A percentile compares a stretch with the other conserved stretches of the same genome.
Conservation (phyloP, 2,113 vertebrate species). For the Indicator maculatus region DNA sequence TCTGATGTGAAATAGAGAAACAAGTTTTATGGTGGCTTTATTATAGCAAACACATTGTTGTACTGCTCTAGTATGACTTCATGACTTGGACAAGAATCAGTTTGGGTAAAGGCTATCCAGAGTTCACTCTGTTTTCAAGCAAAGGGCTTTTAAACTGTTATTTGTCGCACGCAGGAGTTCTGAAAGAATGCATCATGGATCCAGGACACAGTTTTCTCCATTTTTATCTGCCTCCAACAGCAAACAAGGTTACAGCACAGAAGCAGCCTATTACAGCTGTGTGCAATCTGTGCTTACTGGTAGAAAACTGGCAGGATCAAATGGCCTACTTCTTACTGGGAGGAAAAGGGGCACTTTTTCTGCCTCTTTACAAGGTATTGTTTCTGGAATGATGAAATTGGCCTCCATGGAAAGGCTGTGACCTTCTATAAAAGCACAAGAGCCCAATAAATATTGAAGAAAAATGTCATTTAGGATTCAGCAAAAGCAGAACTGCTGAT, state of each 20-base stretch:
- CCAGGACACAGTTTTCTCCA: not conserved
- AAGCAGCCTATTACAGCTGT: not conserved
- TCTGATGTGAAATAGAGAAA: not conserved
- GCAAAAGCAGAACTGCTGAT: constrained; percentile 47
- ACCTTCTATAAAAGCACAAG: not conserved
- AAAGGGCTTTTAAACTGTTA: not conserved
- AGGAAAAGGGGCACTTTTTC: not conserved
- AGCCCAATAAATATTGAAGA: not conserved
- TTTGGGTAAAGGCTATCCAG: constrained; percentile 25
- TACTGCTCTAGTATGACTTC: not conserved
- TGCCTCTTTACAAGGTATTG: not conserved
- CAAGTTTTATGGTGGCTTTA: not conserved
- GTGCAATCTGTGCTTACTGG: not conserved
- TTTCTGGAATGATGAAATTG: not conserved
- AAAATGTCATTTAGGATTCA: not conserved
- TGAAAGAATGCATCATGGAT: not conserved
- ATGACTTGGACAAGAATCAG: not conserved
- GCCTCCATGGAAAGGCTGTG: not conserved
- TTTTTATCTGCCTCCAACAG: not conserved
- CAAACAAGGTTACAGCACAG: not conserved
- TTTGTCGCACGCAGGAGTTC: not conserved
- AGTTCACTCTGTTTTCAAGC: constrained; percentile 4
- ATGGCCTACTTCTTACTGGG: not conserved
- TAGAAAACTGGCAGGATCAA: not conserved
- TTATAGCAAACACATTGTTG: not conserved